Base-by-base conservation (phyloP, 2,888 invertebrate species). In the Taphrorychus bicolor region DNA sequence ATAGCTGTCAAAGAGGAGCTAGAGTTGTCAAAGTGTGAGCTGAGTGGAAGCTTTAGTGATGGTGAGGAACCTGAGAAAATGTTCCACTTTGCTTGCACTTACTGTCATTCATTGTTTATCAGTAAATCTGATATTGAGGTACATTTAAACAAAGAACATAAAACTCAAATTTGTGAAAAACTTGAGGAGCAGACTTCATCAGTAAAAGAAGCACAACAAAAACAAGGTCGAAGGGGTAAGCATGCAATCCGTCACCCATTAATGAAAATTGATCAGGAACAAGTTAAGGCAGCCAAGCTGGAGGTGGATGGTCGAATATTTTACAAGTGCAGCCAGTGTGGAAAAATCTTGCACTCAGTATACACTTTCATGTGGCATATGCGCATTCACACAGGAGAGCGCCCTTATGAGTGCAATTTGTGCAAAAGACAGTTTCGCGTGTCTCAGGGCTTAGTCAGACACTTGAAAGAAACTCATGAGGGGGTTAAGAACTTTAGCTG, bases 381-480 rank as follows among this genome's bases (percentile, higher is more conserved):
- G 76, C 83, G 88, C 11, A 89, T 89, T 61, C 89, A 89, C 77
- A 87, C 88, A 5, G 89, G 88, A 1, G 89, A 89, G 79, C 83
- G 87, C 52, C 87, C 89, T 0, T 89, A 86, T 78, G 86, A 87
- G 1, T 89, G 89, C 75, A 88, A 89, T 77, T 76, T 88, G 17
- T 89, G 89, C 77, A 89, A 89, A 2, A 88, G 87, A 73, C 86
- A 86, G 76, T 89, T 89, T 80, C 83, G 89, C 18, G 86, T 88
- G n/a, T 87, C 87, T 14, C 86, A 86, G 79, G 89, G 88, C 0
- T 79, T 89, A 21, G 85, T 85, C 51, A 82, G 89, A 0, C 89
- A 90, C 75, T 74, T 89, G 19, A 83, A 85, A 18, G 87, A 88
- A 73, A 89, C 89, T 1, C 89, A 89, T 80, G 85, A 86, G 72